phyloP scores from a whole-genome alignment of 2,888 invertebrate species.

The Teinopalpus imperialis region DNA sequence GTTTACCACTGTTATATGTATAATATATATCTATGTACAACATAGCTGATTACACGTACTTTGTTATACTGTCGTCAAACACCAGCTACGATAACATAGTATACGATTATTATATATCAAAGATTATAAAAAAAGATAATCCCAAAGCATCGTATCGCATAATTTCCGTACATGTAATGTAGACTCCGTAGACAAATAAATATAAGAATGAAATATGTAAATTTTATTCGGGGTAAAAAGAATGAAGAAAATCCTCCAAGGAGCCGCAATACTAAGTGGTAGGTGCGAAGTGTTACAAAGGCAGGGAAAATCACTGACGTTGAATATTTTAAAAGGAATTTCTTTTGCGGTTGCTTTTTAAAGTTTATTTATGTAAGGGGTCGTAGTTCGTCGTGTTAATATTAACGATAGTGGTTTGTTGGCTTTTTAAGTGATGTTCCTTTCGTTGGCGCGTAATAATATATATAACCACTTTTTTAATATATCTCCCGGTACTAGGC shows the following conservation, averaged over 20 bases:
- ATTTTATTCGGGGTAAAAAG: conserved; percentile 52
- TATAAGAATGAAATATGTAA: conserved; percentile 64
- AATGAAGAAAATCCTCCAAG: conserved; percentile 39
- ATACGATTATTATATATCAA: too few species aligned
- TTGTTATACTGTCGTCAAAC: too few species aligned
- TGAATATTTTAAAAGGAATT: conserved; percentile 66
- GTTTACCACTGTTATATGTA: too few species aligned
- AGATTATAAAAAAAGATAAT: conserved; percentile 24
- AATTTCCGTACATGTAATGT: conserved; percentile 68
- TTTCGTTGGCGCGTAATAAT: too few species aligned
- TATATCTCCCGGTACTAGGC: too few species aligned
- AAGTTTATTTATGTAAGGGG: conserved; percentile 65
- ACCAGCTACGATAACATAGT: too few species aligned
- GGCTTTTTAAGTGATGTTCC: too few species aligned
- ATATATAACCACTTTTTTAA: too few species aligned
- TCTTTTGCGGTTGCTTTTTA: conserved; percentile 59
- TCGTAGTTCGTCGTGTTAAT: conserved; percentile 53
- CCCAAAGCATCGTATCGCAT: conserved; percentile 44
- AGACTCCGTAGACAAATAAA: conserved; percentile 49
- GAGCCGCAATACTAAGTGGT: conserved; percentile 43
- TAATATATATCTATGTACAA: too few species aligned
- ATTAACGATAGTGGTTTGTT: conserved; percentile 46
- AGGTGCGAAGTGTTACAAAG: conserved; percentile 52
- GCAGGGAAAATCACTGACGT: conserved; percentile 36
- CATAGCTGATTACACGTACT: too few species aligned